These are phyloP conservation scores for Lycaon pictus DNA, from an alignment of 2,113 vertebrate species.

Conservation along the genomic window DNA sequence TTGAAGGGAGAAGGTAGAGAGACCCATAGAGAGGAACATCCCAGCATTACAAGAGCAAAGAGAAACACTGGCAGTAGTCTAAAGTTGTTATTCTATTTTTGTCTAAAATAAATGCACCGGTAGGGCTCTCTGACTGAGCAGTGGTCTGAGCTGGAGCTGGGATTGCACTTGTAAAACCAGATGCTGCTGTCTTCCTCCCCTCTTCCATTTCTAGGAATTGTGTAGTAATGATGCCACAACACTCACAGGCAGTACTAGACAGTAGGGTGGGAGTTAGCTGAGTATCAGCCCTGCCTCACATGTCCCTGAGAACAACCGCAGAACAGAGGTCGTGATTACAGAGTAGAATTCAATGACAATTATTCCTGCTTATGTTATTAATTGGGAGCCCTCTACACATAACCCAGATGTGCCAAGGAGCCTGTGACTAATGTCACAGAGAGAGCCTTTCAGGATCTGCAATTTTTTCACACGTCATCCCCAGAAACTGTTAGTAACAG, in stretches of 20 bases:
- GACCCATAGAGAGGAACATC: neutral
- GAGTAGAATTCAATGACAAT: neutral
- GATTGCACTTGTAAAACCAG: neutral
- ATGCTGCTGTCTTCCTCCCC: neutral
- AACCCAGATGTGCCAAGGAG: neutral
- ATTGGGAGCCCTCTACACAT: neutral
- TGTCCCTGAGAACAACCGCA: neutral
- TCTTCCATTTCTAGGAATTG: neutral
- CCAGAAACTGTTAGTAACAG: neutral
- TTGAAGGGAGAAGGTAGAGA: neutral
- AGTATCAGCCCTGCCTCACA: neutral
- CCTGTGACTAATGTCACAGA: slow-evolving; percentile 8
- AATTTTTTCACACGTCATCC: neutral
- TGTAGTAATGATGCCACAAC: neutral
- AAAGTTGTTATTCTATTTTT: neutral
- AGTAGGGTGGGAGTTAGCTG: neutral
- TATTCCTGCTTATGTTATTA: slow-evolving; percentile 11
- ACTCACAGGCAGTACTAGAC: neutral
- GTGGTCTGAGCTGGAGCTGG: fast-evolving
- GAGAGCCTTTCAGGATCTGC: neutral
- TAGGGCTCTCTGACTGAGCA: neutral
- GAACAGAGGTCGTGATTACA: neutral
- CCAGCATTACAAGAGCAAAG: slow-evolving; percentile 16
- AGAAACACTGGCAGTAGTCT: neutral
- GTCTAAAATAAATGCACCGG: neutral